These are phyloP conservation scores for Drosophila yooni DNA, from an alignment of 2,888 invertebrate genomes.

Conservation along the genomic window DNA sequence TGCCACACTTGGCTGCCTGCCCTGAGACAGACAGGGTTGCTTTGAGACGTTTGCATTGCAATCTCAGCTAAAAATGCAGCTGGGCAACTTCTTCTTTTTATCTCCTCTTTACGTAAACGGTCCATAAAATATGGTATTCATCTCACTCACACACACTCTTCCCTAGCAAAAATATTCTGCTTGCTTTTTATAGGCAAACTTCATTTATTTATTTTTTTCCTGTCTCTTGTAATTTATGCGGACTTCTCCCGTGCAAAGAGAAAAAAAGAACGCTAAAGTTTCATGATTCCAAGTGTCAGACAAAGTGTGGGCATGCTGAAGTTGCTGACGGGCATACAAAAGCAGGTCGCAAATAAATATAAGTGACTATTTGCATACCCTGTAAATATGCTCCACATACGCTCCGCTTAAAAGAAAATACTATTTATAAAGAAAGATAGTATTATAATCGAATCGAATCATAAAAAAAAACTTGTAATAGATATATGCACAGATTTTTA, in stretches of 20 bases:
- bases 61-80: slow-evolving; percentile 69
- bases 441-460: no score
- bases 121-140: slow-evolving; percentile 65
- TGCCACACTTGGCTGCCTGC: slow-evolving; percentile 66
- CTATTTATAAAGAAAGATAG: no score
- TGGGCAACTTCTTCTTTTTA: slow-evolving; percentile 48
- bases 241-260: slow-evolving; percentile 55
- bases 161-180: slow-evolving; percentile 11
- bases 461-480: no score
- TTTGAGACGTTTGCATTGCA: slow-evolving; percentile 35
- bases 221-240: slow-evolving; percentile 73
- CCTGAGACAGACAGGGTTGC: slow-evolving; percentile 35
- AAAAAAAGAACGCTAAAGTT: slow-evolving; percentile 30
- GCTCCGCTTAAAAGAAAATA: not conserved
- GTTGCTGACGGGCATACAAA: slow-evolving; percentile 56
- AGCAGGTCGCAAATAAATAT: slow-evolving; percentile 10
- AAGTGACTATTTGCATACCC: slow-evolving; percentile 19
- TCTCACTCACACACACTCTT: slow-evolving; percentile 19
- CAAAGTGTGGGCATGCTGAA: slow-evolving; percentile 57
- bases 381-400: not conserved
- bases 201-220: slow-evolving; percentile 32
- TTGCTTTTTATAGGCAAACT: slow-evolving; percentile 55
- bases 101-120: slow-evolving; percentile 47
- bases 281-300: slow-evolving; percentile 58
- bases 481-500: not conserved